Base-by-base conservation (phyloP, 2,888 invertebrate species). In the Ophion ellenae region DNA sequence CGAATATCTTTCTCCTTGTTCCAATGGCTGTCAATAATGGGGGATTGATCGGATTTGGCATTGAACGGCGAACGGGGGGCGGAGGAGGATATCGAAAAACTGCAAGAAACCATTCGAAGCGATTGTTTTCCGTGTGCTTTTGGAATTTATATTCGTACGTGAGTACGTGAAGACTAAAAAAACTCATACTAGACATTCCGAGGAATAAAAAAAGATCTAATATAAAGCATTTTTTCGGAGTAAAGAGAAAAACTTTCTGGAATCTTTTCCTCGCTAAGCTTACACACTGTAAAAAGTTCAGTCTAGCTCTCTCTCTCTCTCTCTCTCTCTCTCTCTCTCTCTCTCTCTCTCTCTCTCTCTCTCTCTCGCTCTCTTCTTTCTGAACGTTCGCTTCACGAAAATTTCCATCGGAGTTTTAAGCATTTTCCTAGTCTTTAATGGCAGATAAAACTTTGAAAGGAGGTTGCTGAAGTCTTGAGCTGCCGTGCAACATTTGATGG, bases 361-460 rank as follows among this genome's bases (percentile, higher is more conserved):
- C 73, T 53, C 47, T 47, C 47, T 10, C 47, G 10, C 45, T 45
- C 47, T 14, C 11, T 3, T 14, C 14, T 17, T 53, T 17, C 53
- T 17, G 53, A 28, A 28, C 5, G 24, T 32, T 86, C 86, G 86
- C 87, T 92, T 91, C 32, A 91, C 90, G 90, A 92, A 91, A 92
- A 93, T 94, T 93, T 94, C 91, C 93, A 93, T 93, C 91, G 90
- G 89, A 92, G 28, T 91, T 94, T 93, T 92, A 94, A 93, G 90
- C 92, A 92, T 94, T 94, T 74, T 92, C 32, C 90, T 90, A 91
- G 90, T 90, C 91, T 92, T 91, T 91, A 17, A 14, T 91, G 70
- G 90, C 89, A 87, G 90, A 90, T 88, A 87, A 91, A 92, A 91
- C 88, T 91, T 91, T 90, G 87, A 92, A 92, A 91, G 90, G 90